A percentile compares a stretch with the other conserved stretches of the same genome.
phyloP scores from a whole-genome alignment of 2,797 vertebrate species.

The Thalassophryne amazonica region DNA sequence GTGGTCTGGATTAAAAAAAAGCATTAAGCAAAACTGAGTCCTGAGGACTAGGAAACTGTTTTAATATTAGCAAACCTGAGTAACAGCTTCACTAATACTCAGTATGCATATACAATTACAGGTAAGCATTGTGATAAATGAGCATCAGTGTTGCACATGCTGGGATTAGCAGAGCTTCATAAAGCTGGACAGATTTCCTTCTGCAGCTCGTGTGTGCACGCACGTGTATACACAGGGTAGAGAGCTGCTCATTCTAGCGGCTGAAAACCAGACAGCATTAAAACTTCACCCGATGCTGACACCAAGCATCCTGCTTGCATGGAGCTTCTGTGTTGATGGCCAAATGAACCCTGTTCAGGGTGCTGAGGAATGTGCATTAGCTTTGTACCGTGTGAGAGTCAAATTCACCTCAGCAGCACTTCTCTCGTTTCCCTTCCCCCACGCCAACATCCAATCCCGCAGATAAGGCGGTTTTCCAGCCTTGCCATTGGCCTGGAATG shows the following conservation, averaged over 20 bases:
- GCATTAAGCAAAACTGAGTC: slow-evolving; percentile 16
- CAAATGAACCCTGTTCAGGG: slow-evolving; percentile 74
- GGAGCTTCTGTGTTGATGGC: slow-evolving; percentile 79
- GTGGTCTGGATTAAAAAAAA: slow-evolving; percentile 29
- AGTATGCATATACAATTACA: slow-evolving; percentile 80
- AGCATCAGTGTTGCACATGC: slow-evolving; percentile 73
- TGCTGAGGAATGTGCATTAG: slow-evolving; percentile 82
- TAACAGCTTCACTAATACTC: slow-evolving; percentile 69
- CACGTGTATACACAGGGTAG: slow-evolving; percentile 23
- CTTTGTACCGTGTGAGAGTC: slow-evolving; percentile 75
- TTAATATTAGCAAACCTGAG: slow-evolving; percentile 66
- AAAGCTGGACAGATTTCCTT: slow-evolving; percentile 72
- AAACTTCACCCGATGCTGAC: slow-evolving; percentile 78
- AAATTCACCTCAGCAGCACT: slow-evolving; percentile 78
- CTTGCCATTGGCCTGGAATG: slow-evolving; percentile 59
- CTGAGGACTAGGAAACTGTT: slow-evolving; percentile 45
- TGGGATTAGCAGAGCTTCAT: slow-evolving; percentile 77
- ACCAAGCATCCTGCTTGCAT: slow-evolving; percentile 74
- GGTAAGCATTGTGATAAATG: slow-evolving; percentile 71
- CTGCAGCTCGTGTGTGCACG: slow-evolving; percentile 21
- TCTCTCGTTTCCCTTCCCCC: slow-evolving; percentile 60
- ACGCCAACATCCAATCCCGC: slow-evolving; percentile 73
- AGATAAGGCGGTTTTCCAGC: slow-evolving; percentile 72
- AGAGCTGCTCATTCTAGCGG: slow-evolving; percentile 70
- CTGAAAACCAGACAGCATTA: slow-evolving; percentile 76